Evolutionary conservation across 2,797 vertebrate species (phyloP), one percentile per base, ranked within the genome.

Genomic region (Lophius americanus): DNA sequence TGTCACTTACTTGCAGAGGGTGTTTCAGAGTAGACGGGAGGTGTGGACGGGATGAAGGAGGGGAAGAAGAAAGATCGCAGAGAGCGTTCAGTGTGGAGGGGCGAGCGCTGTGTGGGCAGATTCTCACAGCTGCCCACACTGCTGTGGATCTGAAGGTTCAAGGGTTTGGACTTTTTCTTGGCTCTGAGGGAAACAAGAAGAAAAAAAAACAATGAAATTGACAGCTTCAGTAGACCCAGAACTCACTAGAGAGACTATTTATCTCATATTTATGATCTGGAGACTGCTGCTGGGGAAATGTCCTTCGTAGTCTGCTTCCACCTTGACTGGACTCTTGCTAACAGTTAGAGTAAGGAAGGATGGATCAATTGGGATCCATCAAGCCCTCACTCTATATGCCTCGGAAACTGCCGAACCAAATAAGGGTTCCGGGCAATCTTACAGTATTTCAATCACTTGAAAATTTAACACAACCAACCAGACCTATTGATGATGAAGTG

Each of bases 91-190:
- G 86, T 93, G 79, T 95, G 95, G 32, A 99, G 94, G 0, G 98
- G 98, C 0, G 98, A 99, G 70, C 97, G 96, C 87, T 98, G 98
- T 0, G 95, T 94, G 0, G 98, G 97, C 79, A 99, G 95, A 87
- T 99, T 99, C 92, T 99, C 98, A 0, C 98, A 99, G 92, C 98
- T 99, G 63, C 98, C 98, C 91, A 97, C 96, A 0, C 95, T 97
- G 94, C 93, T 97, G 91, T 98, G 95, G 91, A 99, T 98, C 94
- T 98, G 98, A 88, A 99, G 96, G 94, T 98, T 98, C 92, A 99
- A 83, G 72, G 97, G 97, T 70, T 98, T 99, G 91, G 94, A 96
- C 92, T 97, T 99, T 93, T 98, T 99, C 95, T 98, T 98, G 75
- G 92, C 92, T 92, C 98, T 99, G 90, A 50, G 59, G 57, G 43